Conservation (phyloP, 2,113 vertebrate species). For the Hemicordylus capensis region DNA sequence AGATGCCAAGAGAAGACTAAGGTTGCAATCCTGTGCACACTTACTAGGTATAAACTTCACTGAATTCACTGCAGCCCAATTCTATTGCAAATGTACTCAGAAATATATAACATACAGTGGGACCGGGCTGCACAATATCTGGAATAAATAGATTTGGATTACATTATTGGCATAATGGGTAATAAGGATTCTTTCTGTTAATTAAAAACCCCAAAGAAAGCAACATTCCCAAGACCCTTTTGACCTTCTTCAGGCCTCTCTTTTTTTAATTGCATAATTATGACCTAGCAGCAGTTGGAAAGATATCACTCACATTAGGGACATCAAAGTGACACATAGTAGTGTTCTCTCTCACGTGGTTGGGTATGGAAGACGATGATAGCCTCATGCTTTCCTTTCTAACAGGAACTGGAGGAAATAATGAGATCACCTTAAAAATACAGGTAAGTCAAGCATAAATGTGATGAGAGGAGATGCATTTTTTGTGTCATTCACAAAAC, state of each 20-base stretch:
- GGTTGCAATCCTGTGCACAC: neutral
- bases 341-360: neutral
- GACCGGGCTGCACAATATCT: neutral
- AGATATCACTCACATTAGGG: neutral
- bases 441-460: constrained; percentile 1
- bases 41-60: neutral
- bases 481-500: neutral
- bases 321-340: constrained; percentile 3
- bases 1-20: neutral
- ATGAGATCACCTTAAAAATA: constrained; percentile 14
- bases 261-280: neutral
- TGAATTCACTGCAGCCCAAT: too few relatives aligned
- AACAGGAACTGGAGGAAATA: constrained; percentile 3
- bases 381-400: neutral
- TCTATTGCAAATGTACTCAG: neutral
- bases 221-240: neutral
- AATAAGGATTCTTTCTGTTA: neutral
- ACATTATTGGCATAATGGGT: neutral
- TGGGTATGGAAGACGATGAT: neutral
- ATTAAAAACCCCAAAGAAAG: neutral
- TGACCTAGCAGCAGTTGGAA: neutral
- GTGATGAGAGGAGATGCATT: neutral
- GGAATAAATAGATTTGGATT: neutral
- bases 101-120: neutral
- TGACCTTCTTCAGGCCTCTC: neutral